Evolutionary conservation across 2,797 vertebrate genomes (phyloP).

Genomic region (Phoeniculus purpureus): DNA sequence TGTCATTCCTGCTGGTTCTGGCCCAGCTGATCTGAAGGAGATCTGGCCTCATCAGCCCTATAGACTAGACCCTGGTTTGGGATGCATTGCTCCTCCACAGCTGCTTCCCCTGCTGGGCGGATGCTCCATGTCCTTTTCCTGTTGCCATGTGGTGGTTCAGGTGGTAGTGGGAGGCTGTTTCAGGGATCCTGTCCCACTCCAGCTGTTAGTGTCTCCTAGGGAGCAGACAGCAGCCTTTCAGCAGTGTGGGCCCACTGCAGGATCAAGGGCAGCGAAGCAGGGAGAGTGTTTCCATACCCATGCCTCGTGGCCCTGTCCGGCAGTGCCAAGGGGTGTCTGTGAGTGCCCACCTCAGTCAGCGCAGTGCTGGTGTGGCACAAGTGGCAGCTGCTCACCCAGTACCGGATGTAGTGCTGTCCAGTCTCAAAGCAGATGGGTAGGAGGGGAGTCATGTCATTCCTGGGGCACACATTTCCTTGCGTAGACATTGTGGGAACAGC

Average conservation of each 20-base stretch:
- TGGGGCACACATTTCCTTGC: neutral
- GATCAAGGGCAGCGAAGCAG: neutral
- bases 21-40: neutral
- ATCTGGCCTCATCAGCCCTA: neutral
- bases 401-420: neutral
- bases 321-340: neutral
- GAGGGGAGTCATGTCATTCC: neutral
- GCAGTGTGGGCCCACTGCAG: neutral
- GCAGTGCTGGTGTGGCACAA: neutral
- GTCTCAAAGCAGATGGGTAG: neutral
- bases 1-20: neutral
- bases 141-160: fast-evolving
- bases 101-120: neutral
- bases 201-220: neutral
- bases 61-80: neutral
- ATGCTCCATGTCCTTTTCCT: neutral
- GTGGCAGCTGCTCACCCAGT: fast-evolving
- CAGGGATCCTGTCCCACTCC: fast-evolving
- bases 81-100: neutral
- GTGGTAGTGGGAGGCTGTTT: fast-evolving
- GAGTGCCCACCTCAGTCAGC: fast-evolving
- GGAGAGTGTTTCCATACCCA: neutral
- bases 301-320: neutral
- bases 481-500: neutral
- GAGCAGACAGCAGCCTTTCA: fast-evolving